phyloP scores from a whole-genome alignment of 1,140 invertebrate species.

The Hesperophylax magnus region DNA sequence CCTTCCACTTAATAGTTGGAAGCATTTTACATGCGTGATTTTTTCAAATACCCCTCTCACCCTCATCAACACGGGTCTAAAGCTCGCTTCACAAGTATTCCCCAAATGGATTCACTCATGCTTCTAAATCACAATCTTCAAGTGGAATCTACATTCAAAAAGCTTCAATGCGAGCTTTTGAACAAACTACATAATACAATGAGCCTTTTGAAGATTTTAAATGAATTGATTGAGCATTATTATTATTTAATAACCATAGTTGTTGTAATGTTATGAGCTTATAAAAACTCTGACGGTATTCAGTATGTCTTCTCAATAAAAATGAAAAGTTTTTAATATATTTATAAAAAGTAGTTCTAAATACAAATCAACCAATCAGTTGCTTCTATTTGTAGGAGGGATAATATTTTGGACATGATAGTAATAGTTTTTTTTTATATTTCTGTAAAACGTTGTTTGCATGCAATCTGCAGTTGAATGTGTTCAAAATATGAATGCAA shows the following conservation, averaged over 20 bases:
- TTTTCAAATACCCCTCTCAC: not conserved
- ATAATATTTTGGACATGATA: too few relatives aligned
- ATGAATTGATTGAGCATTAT: conserved; percentile 2
- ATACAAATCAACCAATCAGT: too few relatives aligned
- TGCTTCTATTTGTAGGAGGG: too few relatives aligned
- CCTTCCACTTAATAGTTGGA: too few relatives aligned
- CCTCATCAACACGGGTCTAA: conserved; percentile 14
- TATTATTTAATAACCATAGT: not conserved
- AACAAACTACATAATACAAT: conserved; percentile 3
- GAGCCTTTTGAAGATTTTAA: not conserved
- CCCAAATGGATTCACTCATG: conserved; percentile 36
- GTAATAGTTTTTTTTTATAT: too few relatives aligned
- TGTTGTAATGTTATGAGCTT: not conserved
- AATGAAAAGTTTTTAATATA: too few relatives aligned
- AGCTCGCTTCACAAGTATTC: conserved; percentile 30
- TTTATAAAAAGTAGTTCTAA: too few relatives aligned
- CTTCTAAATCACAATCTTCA: conserved; percentile 22
- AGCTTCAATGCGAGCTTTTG: not conserved
- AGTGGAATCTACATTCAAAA: conserved; percentile 27
- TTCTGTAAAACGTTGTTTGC: too few relatives aligned
- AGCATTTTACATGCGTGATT: too few relatives aligned
- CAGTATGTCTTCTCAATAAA: too few relatives aligned
- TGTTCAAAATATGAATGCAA: conserved; percentile 21
- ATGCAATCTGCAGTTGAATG: conserved; percentile 5
- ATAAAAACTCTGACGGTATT: not conserved